Evolutionary conservation across 2,113 vertebrate genomes (phyloP), one percentile per base, ranked within the genome.

Genomic region (Empidonax alnorum): DNA sequence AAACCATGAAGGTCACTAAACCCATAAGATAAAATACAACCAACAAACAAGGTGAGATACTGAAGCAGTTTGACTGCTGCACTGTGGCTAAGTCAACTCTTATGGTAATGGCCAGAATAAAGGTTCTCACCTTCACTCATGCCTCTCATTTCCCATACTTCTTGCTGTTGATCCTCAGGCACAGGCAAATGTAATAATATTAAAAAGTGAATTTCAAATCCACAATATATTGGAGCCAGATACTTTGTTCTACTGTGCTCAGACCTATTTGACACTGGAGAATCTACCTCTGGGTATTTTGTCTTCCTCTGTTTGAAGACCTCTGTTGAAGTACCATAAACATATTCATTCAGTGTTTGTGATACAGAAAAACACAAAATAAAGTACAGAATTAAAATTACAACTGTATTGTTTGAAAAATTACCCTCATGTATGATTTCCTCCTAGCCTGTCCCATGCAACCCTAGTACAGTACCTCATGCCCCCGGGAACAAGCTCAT

Each of bases 401-500:
- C 27, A 44, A 15, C 62, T 47, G 20, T 44, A 16, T 22, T 35
- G 10, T 24, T 44, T 56, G 59, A 79, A 81, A 81, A 52, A 71
- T 15, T 84, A 31, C 23, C 22, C 62, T 73, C 50, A n/a, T 25
- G 15, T 42, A 49, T 67, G 22, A 33, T 75, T 78, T 76, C 39
- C 46, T 83, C 56, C 41, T 42, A n/a, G 35, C 9, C 17, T 76
- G n/a, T 80, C 62, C 81, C 65, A 23, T 11, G 20, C 55, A 66
- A 92, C 17, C 17, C 30, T 39, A 49, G 28, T 19, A 59, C 49
- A 28, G 4, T 39, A 76, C 30, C 53, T 77, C 16, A 71, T 19
- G 52, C 72, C 52, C 33, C 33, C 39, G 52, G 46, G 84, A 94
- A 66, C 47, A 87, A 96, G 33, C 68, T 96, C n/a, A 69, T 85